Percentiles rank a stretch among this genome's conserved stretches.
Conservation (phyloP, 2,888 invertebrate species). For the Tenodera sinensis region DNA sequence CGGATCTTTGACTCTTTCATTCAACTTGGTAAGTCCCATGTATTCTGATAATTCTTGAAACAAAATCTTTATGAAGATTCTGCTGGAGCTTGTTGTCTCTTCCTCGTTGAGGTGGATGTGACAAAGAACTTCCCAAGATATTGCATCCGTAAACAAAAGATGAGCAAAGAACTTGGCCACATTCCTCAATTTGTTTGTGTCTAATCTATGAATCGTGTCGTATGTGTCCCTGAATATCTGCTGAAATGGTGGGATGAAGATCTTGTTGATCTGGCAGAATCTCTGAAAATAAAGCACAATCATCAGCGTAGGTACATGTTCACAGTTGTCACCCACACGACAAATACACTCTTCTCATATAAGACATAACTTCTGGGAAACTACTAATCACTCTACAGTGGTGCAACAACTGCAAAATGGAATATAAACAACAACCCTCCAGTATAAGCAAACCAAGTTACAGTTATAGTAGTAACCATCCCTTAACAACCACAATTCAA, state of each 20-base stretch:
- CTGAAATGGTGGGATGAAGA: slow-evolving; percentile 90
- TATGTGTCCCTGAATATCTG: slow-evolving; percentile 95
- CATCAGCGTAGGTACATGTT: too few species aligned
- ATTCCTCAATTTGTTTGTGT: slow-evolving; percentile 92
- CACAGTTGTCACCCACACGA: too few species aligned
- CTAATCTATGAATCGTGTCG: slow-evolving; percentile 89
- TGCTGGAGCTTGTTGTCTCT: slow-evolving; percentile 94
- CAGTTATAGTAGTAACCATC: too few species aligned
- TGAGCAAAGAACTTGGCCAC: slow-evolving; percentile 97
- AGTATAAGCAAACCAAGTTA: too few species aligned
- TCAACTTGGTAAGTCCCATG: slow-evolving; percentile 90
- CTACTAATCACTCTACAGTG: too few species aligned
- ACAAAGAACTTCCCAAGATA: slow-evolving; percentile 90
- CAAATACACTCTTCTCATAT: too few species aligned
- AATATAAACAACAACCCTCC: too few species aligned
- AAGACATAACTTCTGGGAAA: too few species aligned
- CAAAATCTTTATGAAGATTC: slow-evolving; percentile 96
- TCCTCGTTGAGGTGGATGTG: slow-evolving; percentile 92
- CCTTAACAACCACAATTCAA: too few species aligned
- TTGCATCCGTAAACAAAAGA: slow-evolving; percentile 92
- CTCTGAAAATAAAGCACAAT: slow-evolving; percentile 53
- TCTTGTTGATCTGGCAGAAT: slow-evolving; percentile 90
- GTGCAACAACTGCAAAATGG: too few species aligned
- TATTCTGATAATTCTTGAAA: slow-evolving; percentile 96
- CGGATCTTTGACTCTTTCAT: slow-evolving; percentile 86